phyloP scores from a whole-genome alignment of 2,888 invertebrate genomes.

The Linnaemya vulpina region DNA sequence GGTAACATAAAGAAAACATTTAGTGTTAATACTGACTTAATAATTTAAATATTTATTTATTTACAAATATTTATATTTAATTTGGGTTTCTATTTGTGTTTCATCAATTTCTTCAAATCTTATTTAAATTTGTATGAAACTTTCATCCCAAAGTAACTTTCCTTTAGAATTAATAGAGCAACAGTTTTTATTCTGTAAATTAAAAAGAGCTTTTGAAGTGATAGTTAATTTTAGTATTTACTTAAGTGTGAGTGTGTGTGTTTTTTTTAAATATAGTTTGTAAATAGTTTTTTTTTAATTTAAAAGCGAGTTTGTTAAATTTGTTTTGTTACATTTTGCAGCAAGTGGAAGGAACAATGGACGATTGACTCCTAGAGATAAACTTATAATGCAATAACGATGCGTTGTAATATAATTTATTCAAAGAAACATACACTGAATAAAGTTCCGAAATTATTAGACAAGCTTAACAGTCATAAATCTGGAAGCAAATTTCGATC shows the following conservation, averaged over 20 bases:
- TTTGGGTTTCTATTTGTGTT: slow-evolving; percentile 20
- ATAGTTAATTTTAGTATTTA: slow-evolving; percentile 26
- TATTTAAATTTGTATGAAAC: slow-evolving; percentile 31
- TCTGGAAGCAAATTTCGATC: too few species aligned
- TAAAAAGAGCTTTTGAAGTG: slow-evolving; percentile 57
- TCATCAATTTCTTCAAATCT: slow-evolving; percentile 10
- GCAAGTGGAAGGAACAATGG: slow-evolving; percentile 80
- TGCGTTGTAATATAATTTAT: not conserved
- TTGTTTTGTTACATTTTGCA: slow-evolving; percentile 53
- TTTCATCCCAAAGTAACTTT: slow-evolving; percentile 41
- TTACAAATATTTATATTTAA: slow-evolving; percentile 62
- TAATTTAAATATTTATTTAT: slow-evolving; percentile 61
- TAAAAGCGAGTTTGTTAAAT: slow-evolving; percentile 65
- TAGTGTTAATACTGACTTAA: slow-evolving; percentile 67
- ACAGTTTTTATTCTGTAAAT: slow-evolving; percentile 14
- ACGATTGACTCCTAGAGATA: slow-evolving; percentile 76
- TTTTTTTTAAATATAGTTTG: slow-evolving; percentile 46
- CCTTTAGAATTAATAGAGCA: slow-evolving; percentile 23
- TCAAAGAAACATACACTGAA: slow-evolving; percentile 34
- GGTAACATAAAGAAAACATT: slow-evolving; percentile 69
- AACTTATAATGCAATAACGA: slow-evolving; percentile 27
- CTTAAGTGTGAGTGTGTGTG: not conserved
- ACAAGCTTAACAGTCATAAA: too few species aligned
- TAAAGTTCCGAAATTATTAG: too few species aligned
- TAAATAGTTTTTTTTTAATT: slow-evolving; percentile 63